phyloP scores from a whole-genome alignment of 2,113 vertebrate genomes.

The Eptesicus fuscus region DNA sequence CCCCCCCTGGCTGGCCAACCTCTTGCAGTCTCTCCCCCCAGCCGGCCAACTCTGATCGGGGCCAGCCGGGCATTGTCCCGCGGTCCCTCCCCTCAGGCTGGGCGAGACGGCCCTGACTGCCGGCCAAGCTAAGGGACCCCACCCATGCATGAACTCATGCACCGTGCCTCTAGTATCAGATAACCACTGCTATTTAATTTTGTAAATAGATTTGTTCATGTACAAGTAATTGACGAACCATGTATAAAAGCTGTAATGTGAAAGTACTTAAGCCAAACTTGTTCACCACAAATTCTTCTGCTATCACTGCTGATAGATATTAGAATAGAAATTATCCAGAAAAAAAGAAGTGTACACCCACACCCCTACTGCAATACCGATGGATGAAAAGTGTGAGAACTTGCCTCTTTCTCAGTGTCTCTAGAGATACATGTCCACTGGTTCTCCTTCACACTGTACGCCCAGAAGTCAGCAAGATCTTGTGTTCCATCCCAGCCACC shows the following conservation, averaged over 20 bases:
- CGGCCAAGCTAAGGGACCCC: no score
- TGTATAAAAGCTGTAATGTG: neutral
- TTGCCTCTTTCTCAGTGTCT: conserved; percentile 97
- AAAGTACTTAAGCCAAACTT: neutral
- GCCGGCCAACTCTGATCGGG: no score
- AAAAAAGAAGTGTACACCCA: neutral
- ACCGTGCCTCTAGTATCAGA: no score
- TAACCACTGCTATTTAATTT: neutral
- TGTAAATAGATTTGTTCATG: neutral
- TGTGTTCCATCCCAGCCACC: conserved; percentile 99
- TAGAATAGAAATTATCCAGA: neutral
- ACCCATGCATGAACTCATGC: no score
- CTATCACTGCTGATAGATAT: neutral
- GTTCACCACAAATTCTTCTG: neutral
- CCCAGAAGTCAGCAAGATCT: conserved; percentile 99
- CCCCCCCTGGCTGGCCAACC: no score
- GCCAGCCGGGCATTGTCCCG: no score
- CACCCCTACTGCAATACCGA: neutral
- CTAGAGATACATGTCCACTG: conserved; percentile 98
- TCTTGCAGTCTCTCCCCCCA: no score
- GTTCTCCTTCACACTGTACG: conserved; percentile 98
- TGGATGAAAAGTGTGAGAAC: neutral
- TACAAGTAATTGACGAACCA: conserved; percentile 7
- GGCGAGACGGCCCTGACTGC: no score
- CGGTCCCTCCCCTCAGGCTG: no score